A percentile compares a stretch with the other conserved stretches of the same genome.
Evolutionary conservation across 2,888 invertebrate species (phyloP).

Genomic region (Drosophila seclusa): DNA sequence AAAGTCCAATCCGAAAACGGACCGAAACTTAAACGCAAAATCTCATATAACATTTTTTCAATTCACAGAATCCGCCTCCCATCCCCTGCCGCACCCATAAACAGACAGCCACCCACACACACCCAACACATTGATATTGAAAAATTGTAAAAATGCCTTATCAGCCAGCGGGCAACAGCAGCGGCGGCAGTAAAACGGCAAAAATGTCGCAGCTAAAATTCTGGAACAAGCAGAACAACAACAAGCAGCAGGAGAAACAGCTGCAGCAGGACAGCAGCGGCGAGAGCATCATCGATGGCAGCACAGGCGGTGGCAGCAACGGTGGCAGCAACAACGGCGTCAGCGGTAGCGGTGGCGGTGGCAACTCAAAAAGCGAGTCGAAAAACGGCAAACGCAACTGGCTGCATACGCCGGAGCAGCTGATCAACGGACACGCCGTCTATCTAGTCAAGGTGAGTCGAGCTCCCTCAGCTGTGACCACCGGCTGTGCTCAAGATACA

Average conservation of each 20-base stretch:
- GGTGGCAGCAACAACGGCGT: conserved; percentile 81
- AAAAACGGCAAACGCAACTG: conserved; percentile 88
- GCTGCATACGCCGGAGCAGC: conserved; percentile 97
- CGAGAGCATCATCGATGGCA: conserved; percentile 85
- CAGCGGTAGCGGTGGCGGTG: conserved; percentile 83
- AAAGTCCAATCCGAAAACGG: conserved; percentile 10
- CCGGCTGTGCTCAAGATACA: not conserved
- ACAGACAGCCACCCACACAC: not conserved
- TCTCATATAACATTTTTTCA: conserved; percentile 18
- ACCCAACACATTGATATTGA: not conserved
- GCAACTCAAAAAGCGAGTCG: conserved; percentile 83
- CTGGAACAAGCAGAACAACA: conserved; percentile 88
- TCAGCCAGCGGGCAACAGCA: conserved; percentile 69
- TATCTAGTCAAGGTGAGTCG: conserved; percentile 96
- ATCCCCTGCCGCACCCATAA: not conserved
- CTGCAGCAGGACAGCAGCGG: conserved; percentile 64
- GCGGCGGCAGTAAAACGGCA: conserved; percentile 59
- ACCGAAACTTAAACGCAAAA: conserved; percentile 14
- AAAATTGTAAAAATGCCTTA: conserved; percentile 60
- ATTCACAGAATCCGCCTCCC: conserved; percentile 23
- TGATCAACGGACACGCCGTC: conserved; percentile 97
- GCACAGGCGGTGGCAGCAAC: conserved; percentile 85
- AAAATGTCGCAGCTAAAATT: conserved; percentile 88
- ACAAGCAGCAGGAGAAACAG: conserved; percentile 81
- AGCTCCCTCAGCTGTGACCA: conserved; percentile 1